Base-by-base conservation (phyloP, 64 coral and sea anemone species). In the Montipora sp. region DNA sequence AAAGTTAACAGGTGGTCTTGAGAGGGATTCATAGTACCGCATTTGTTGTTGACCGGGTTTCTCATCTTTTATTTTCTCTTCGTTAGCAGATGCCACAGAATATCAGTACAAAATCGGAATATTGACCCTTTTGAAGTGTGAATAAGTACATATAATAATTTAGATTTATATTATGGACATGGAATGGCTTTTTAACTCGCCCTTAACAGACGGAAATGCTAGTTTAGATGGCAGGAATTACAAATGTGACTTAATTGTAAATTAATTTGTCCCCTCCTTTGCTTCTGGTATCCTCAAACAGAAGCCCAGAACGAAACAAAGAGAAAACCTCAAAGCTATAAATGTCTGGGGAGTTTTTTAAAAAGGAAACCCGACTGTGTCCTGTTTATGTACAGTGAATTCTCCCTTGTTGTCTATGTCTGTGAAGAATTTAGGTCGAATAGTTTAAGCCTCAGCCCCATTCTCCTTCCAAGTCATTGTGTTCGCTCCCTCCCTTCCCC, bases 101-200 rank as follows among this genome's bases (percentile, higher is more conserved):
- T 93, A 81, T 93, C 75, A 88, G 77, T 88, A 88, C 76, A 84
- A 87, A 85, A 85, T 85, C 82, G 53, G 91, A 93, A 78, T 61
- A 93, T 86, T 93, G 91, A 50, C 91, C 53, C 91, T 93, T 97
- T 92, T 90, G 89, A 97, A 97, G 95, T 97, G 95, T 97, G 95
- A 97, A 97, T 97, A 97, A 97, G 95, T 97, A 97, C 95, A 97
- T 97, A 97, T 92, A 92, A 94, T 94, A 94, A 97, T 94, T 97
- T 97, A 97, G 95, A 97, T 97, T 97, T 97, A 97, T 97, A 97
- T 97, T 97, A 97, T 94, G 94, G 93, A 97, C 95, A 94, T 79
- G 89, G 84, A 94, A 94, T 85, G 95, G 87, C 92, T 91, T 97
- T 97, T 97, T 91, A 97, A 94, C 92, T 90, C 87, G 75, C 83